phyloP scores from a whole-genome alignment of 2,113 vertebrate species.

The Macaca mulatta region DNA sequence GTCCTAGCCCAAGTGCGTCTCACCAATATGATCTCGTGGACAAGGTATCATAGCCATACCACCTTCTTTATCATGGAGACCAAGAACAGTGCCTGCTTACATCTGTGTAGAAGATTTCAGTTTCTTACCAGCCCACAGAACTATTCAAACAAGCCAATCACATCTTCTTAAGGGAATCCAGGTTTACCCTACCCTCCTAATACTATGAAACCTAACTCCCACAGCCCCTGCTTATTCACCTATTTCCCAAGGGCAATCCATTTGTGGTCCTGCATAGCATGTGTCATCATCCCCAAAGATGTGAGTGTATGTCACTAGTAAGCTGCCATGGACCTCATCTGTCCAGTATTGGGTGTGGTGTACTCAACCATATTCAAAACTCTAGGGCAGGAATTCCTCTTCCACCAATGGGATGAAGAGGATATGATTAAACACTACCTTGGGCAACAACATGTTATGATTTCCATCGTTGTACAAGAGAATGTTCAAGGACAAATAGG shows the following conservation, averaged over 20 bases:
- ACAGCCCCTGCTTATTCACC: background rate
- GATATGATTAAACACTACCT: background rate
- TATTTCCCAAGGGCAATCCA: background rate
- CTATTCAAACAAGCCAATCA: background rate
- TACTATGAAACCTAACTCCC: background rate
- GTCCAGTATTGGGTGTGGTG: background rate
- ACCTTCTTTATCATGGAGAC: background rate
- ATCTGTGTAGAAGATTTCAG: background rate
- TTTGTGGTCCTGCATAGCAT: accelerated
- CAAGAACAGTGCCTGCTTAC: background rate
- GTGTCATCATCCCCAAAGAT: background rate
- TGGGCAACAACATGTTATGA: background rate
- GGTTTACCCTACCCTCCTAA: background rate
- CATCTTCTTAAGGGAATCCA: background rate
- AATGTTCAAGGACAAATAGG: background rate
- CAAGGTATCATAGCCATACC: background rate
- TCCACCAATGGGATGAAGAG: background rate
- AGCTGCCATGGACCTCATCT: background rate
- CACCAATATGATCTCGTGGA: background rate
- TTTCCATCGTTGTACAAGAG: background rate
- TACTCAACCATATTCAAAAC: background rate
- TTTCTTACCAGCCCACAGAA: background rate
- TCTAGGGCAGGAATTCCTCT: background rate
- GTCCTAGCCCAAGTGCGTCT: background rate
- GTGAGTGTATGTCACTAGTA: too few relatives aligned